phyloP scores from a whole-genome alignment of 1,140 invertebrate genomes.

The Carposina sasakii region DNA sequence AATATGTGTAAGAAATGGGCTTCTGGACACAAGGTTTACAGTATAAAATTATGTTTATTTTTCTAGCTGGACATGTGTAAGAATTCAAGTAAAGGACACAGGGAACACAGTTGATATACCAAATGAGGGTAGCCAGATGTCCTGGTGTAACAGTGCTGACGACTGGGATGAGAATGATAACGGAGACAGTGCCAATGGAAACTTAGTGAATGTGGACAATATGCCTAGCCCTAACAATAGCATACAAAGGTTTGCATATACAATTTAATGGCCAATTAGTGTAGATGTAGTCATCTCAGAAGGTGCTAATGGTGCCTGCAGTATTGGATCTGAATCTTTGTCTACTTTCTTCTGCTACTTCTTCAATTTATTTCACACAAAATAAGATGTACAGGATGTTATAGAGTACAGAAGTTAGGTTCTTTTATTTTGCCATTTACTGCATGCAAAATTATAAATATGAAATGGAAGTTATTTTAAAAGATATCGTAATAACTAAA shows the following conservation, averaged over 20 bases:
- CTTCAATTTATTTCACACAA: too few relatives aligned
- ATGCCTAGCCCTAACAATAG: constrained; percentile 38
- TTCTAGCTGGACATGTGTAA: constrained; percentile 57
- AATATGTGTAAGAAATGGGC: too few relatives aligned
- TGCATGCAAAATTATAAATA: too few relatives aligned
- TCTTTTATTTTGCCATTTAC: too few relatives aligned
- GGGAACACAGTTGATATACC: constrained; percentile 32
- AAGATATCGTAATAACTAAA: not conserved
- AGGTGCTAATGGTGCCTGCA: too few relatives aligned
- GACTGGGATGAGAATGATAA: constrained; percentile 69
- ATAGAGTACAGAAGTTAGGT: too few relatives aligned
- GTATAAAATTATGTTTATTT: not conserved
- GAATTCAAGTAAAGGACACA: constrained; percentile 54
- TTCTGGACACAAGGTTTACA: not conserved
- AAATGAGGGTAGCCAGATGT: constrained; percentile 37
- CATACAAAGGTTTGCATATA: constrained; percentile 40
- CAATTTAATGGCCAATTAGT: not conserved
- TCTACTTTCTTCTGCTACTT: too few relatives aligned
- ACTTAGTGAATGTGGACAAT: constrained; percentile 58
- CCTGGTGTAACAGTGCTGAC: constrained; percentile 58
- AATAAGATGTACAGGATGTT: too few relatives aligned
- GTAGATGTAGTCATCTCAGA: too few relatives aligned
- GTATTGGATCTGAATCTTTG: too few relatives aligned
- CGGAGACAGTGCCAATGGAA: constrained; percentile 57
- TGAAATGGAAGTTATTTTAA: too few relatives aligned